A percentile compares a stretch with the other conserved stretches of the same genome.
These are phyloP conservation scores for Plebejus melissa DNA, from an alignment of 2,888 invertebrate species.

Conservation along the genomic window DNA sequence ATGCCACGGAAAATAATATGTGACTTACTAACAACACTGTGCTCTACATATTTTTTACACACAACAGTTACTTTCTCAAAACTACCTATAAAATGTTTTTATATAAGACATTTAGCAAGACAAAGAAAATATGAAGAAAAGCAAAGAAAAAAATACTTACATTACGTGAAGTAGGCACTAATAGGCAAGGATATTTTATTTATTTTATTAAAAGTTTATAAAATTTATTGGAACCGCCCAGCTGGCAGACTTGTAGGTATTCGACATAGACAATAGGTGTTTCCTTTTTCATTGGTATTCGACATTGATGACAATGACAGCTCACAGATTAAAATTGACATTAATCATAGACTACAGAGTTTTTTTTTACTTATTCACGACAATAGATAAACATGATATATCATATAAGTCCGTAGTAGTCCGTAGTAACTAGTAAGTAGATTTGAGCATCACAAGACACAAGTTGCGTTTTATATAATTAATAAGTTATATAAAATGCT, in stretches of 20 bases:
- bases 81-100: constrained; percentile 25
- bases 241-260: constrained; percentile 55
- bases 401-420: no score
- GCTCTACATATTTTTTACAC: constrained; percentile 31
- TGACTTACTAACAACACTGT: neutral
- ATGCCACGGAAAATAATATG: constrained; percentile 9
- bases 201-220: constrained; percentile 43
- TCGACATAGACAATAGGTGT: neutral
- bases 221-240: constrained; percentile 66
- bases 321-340: no score
- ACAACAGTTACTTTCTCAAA: constrained; percentile 39
- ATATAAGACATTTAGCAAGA: neutral
- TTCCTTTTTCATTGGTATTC: no score
- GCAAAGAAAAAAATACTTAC: constrained; percentile 41
- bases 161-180: constrained; percentile 39
- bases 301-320: constrained; percentile 16
- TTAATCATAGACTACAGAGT: no score
- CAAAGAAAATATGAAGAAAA: constrained; percentile 30
- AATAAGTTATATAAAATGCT: no score
- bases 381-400: no score
- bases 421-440: no score
- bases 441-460: no score
- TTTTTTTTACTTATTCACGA: no score
- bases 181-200: constrained; percentile 35
- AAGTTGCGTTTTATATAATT: no score